phyloP scores from a whole-genome alignment of 2,113 vertebrate species.

The Coturnix japonica region DNA sequence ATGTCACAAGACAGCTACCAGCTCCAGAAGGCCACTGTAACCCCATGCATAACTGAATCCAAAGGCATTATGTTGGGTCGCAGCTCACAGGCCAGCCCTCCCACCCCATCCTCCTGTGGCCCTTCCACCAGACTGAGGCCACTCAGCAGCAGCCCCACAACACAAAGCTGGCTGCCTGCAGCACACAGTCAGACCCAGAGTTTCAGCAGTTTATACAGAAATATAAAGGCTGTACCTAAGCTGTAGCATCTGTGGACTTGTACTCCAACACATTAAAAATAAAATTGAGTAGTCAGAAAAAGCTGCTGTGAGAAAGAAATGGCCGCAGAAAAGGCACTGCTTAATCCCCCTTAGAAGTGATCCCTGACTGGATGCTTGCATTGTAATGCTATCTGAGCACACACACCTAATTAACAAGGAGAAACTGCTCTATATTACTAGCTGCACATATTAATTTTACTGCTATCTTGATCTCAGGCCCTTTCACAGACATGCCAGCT shows the following conservation, averaged over 20 bases:
- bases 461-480: neutral
- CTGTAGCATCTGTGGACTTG: neutral
- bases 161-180: neutral
- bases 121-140: neutral
- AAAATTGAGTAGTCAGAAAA: neutral
- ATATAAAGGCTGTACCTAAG: neutral
- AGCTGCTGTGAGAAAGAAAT: neutral
- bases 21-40: neutral
- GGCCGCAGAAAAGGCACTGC: neutral
- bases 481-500: neutral
- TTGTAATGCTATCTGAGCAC: neutral
- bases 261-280: slow-evolving; percentile 3
- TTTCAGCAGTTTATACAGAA: neutral
- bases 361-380: neutral
- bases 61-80: neutral
- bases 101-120: neutral
- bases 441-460: slow-evolving; percentile 28
- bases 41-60: neutral
- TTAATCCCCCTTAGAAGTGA: neutral
- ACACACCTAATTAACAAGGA: neutral
- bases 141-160: rapidly evolving
- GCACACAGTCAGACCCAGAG: neutral
- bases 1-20: neutral
- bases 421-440: neutral
- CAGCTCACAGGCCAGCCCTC: neutral